Percentiles rank a stretch among this genome's conserved stretches.
phyloP scores from a whole-genome alignment of 2,113 vertebrate species.

The Casuarius casuarius region DNA sequence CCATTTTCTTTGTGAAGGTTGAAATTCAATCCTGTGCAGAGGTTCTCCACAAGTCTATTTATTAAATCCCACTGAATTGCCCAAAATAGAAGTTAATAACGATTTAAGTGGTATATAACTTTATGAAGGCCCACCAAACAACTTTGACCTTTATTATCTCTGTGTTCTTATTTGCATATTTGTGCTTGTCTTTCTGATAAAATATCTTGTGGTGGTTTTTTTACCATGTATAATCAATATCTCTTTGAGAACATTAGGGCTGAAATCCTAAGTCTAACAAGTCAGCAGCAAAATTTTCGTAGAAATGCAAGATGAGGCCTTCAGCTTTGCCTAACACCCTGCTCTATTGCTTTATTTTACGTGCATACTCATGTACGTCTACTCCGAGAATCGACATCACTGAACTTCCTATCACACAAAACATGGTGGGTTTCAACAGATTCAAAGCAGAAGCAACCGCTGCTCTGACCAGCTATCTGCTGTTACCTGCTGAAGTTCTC shows the following conservation, averaged over 20 bases:
- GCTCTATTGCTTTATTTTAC: not conserved
- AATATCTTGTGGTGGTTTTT: not conserved
- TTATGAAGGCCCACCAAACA: conserved; percentile 30
- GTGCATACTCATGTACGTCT: not conserved
- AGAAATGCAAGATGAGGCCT: not conserved
- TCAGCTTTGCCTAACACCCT: too few species aligned
- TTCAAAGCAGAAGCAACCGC: not conserved
- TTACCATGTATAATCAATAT: not conserved
- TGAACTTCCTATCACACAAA: not conserved
- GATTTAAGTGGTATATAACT: conserved; percentile 38
- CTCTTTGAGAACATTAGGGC: not conserved
- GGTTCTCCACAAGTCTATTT: not conserved
- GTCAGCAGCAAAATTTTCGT: not conserved
- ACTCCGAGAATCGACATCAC: not conserved
- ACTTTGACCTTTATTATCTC: conserved; percentile 30
- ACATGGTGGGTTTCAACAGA: not conserved
- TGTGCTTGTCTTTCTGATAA: conserved; percentile 3
- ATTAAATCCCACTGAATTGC: conserved; percentile 31
- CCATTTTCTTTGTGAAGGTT: not conserved
- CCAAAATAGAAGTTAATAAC: conserved; percentile 33
- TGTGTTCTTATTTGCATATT: conserved; percentile 2
- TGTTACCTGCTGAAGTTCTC: not conserved
- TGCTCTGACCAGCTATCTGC: not conserved
- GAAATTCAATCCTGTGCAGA: conserved; percentile 29
- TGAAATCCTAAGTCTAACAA: not conserved